These are phyloP conservation scores for Drosophila heteroneura DNA, from an alignment of 2,888 invertebrate species.

Conservation along the genomic window DNA sequence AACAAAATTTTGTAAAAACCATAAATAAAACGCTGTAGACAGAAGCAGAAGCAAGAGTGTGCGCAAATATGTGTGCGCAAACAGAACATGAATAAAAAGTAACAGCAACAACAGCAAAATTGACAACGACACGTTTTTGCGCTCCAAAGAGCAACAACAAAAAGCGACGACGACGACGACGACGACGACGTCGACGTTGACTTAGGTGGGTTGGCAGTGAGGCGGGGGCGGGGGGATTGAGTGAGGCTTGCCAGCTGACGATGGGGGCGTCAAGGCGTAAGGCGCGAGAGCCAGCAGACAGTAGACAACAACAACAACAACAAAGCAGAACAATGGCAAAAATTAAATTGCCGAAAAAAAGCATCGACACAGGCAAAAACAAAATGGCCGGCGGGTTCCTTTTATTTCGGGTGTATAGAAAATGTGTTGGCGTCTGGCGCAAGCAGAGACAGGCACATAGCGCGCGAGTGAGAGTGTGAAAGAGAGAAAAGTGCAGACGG, in stretches of 20 bases:
- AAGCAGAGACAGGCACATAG: constrained; percentile 10
- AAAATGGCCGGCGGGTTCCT: constrained; percentile 74
- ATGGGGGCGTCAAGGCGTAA: constrained; percentile 48
- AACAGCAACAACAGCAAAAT: constrained; percentile 32
- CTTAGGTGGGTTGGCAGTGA: not conserved
- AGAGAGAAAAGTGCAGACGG: not conserved
- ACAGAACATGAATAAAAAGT: constrained; percentile 21
- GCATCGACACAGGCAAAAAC: constrained; percentile 46
- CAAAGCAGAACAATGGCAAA: constrained; percentile 50
- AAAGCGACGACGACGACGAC: constrained; percentile 10
- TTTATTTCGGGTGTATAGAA: constrained; percentile 57
- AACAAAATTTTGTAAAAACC: not conserved
- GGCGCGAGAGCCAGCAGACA: constrained; percentile 67
- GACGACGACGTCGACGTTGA: constrained; percentile 2
- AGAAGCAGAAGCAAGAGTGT: constrained; percentile 15
- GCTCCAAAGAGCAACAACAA: constrained; percentile 52
- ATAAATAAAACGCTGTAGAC: constrained; percentile 21
- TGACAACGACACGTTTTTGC: constrained; percentile 74
- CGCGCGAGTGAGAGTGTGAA: constrained; percentile 9
- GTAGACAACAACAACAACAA: constrained; percentile 31
- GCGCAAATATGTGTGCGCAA: constrained; percentile 39
- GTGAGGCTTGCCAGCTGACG: constrained; percentile 29
- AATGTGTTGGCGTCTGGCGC: constrained; percentile 20
- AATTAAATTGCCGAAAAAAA: constrained; percentile 67
- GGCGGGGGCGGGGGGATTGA: not conserved